Conservation (phyloP, 1,140 invertebrate species). For the Heliconius congener region DNA sequence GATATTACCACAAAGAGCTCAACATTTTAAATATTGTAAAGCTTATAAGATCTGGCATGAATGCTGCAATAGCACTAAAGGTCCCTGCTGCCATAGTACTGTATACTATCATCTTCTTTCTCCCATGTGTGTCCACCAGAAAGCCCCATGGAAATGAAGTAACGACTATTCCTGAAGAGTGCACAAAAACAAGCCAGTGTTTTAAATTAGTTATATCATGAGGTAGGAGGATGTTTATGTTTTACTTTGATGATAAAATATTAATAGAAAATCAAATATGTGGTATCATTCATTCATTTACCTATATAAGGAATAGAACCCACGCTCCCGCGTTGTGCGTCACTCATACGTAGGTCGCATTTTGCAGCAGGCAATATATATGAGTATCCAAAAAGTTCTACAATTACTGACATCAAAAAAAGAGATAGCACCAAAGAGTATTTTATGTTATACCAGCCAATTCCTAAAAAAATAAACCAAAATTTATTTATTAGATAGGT, state of each 20-base stretch:
- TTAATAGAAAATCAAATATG: no score
- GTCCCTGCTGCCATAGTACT: conserved; percentile 51
- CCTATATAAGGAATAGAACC: conserved; percentile 70
- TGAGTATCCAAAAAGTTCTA: conserved; percentile 67
- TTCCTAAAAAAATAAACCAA: conserved; percentile 41
- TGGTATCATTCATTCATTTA: conserved; percentile 25
- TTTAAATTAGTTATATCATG: neutral
- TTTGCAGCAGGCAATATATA: conserved; percentile 62
- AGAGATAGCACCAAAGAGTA: conserved; percentile 58
- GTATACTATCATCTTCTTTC: conserved; percentile 55
- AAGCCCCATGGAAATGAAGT: conserved; percentile 72
- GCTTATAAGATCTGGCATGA: conserved; percentile 66
- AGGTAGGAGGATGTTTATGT: no score
- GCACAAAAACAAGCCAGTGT: no score
- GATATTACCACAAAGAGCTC: conserved; percentile 54
- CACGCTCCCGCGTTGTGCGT: conserved; percentile 62
- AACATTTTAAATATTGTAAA: conserved; percentile 64
- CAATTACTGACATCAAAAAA: conserved; percentile 62
- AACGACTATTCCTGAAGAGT: conserved; percentile 60
- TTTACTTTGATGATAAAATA: no score
- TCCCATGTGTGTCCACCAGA: conserved; percentile 63
- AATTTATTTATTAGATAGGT: no score
- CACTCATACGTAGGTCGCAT: conserved; percentile 67
- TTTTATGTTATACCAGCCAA: conserved; percentile 67
- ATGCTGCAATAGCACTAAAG: conserved; percentile 51